Evolutionary conservation across 2,113 vertebrate species (phyloP).

Genomic region (Heterotilapia buettikoferi): DNA sequence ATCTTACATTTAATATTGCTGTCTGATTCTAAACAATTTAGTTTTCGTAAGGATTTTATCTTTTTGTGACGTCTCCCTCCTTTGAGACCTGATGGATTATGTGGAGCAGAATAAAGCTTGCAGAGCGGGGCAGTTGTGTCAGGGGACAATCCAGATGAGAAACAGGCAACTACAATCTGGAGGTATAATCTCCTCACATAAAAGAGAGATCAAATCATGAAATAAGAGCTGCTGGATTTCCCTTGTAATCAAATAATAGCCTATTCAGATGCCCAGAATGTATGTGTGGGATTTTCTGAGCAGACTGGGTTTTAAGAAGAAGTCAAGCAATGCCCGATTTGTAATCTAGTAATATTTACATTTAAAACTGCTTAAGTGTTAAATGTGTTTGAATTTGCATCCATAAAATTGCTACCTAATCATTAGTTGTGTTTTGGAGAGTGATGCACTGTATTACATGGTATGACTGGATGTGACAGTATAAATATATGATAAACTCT

Average conservation of each 20-base stretch:
- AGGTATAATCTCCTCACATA: not conserved
- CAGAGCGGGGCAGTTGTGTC: slow-evolving; percentile 21
- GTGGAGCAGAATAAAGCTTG: slow-evolving; percentile 51
- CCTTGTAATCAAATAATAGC: not conserved
- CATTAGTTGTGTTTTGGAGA: not conserved
- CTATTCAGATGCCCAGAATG: not conserved
- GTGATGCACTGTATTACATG: not conserved
- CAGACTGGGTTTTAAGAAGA: not conserved
- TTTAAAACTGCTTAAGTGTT: not conserved
- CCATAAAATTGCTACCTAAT: not conserved
- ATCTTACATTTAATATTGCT: not conserved
- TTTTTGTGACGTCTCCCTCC: not conserved
- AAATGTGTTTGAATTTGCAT: not conserved
- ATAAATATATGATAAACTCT: not conserved
- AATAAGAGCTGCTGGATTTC: not conserved
- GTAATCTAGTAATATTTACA: not conserved
- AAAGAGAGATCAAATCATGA: not conserved
- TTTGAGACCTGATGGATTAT: slow-evolving; percentile 46
- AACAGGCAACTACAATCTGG: not conserved
- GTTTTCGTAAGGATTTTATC: slow-evolving; percentile 3
- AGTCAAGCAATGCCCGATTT: not conserved
- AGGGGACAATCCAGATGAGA: slow-evolving; percentile 22
- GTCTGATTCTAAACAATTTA: not conserved
- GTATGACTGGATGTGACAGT: not conserved
- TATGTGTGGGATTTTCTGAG: not conserved